These are phyloP conservation scores for Hycleus phaleratus DNA, from an alignment of 1,140 invertebrate species.

Conservation along the genomic window DNA sequence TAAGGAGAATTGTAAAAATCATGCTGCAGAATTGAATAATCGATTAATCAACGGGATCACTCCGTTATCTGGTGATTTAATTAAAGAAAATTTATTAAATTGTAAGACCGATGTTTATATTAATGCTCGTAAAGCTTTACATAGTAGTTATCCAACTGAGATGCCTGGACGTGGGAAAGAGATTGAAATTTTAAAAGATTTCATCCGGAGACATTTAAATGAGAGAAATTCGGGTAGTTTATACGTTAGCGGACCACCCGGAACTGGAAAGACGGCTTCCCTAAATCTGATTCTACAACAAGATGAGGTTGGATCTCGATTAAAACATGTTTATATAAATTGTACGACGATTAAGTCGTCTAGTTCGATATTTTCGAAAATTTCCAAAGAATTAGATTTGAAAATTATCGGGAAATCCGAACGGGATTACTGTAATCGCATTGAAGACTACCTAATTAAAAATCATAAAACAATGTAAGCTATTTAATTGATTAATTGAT, in stretches of 20 bases:
- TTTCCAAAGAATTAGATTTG: constrained; percentile 57
- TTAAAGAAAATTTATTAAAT: too few species aligned
- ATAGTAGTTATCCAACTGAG: constrained; percentile 57
- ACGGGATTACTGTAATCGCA: constrained; percentile 50
- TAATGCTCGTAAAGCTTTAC: constrained; percentile 56
- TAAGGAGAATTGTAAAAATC: too few species aligned
- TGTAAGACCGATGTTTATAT: constrained; percentile 11
- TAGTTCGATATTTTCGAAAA: constrained; percentile 60
- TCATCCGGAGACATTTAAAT: constrained; percentile 60
- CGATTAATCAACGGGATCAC: too few species aligned
- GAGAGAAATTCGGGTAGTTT: constrained; percentile 67
- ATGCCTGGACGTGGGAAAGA: constrained; percentile 76
- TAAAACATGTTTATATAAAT: constrained; percentile 68
- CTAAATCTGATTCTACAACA: constrained; percentile 64
- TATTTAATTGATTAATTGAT: constrained; percentile 1
- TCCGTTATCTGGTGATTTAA: too few species aligned
- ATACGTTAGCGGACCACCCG: constrained; percentile 92
- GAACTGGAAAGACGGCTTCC: constrained; percentile 92
- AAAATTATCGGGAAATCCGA: constrained; percentile 47
- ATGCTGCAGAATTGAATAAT: too few species aligned
- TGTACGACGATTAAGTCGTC: constrained; percentile 74
- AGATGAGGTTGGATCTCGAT: constrained; percentile 39
- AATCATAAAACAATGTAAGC: constrained; percentile 60
- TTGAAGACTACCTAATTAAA: constrained; percentile 59
- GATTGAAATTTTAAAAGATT: constrained; percentile 57